A percentile compares a stretch with the other conserved stretches of the same genome.
Evolutionary conservation across 2,888 invertebrate species (phyloP).

Genomic region (Drosophila stalkeri): DNA sequence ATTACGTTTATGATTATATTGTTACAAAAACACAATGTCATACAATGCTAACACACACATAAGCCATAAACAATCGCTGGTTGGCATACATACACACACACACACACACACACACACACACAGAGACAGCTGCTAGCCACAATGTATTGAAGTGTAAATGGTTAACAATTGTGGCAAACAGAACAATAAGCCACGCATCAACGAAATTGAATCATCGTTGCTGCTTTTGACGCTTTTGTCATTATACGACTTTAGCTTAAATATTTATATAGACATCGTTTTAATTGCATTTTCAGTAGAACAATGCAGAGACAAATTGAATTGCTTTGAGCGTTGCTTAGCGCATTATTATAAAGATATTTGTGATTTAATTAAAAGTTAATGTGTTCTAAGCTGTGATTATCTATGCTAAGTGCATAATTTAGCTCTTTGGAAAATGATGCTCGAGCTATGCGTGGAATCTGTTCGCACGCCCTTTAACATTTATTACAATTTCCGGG

Average conservation of each 20-base stretch:
- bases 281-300: slow-evolving; percentile 68
- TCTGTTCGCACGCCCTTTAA: slow-evolving; percentile 1
- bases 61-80: slow-evolving; percentile 63
- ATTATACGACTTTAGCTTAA: slow-evolving; percentile 48
- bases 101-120: slow-evolving; percentile 7
- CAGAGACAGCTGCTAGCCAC: slow-evolving; percentile 49
- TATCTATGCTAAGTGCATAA: slow-evolving; percentile 1
- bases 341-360: slow-evolving; percentile 14
- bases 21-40: slow-evolving; percentile 71
- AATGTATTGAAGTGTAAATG: slow-evolving; percentile 79
- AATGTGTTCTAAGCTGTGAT: not conserved
- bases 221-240: slow-evolving; percentile 65
- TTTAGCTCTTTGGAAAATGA: not conserved
- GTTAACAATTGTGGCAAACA: slow-evolving; percentile 73
- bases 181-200: slow-evolving; percentile 40
- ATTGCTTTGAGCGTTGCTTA: slow-evolving; percentile 21
- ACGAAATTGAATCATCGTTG: slow-evolving; percentile 36
- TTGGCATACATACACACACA: slow-evolving; percentile 18
- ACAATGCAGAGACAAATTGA: slow-evolving; percentile 22
- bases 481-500: slow-evolving; percentile 24
- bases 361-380: not conserved
- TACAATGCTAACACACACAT: slow-evolving; percentile 42
- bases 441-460: not conserved
- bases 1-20: slow-evolving; percentile 81
- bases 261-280: slow-evolving; percentile 46